Evolutionary conservation across 2,888 invertebrate species (phyloP), one percentile per base, ranked within the genome.

Genomic region (Polyploca ridens): DNA sequence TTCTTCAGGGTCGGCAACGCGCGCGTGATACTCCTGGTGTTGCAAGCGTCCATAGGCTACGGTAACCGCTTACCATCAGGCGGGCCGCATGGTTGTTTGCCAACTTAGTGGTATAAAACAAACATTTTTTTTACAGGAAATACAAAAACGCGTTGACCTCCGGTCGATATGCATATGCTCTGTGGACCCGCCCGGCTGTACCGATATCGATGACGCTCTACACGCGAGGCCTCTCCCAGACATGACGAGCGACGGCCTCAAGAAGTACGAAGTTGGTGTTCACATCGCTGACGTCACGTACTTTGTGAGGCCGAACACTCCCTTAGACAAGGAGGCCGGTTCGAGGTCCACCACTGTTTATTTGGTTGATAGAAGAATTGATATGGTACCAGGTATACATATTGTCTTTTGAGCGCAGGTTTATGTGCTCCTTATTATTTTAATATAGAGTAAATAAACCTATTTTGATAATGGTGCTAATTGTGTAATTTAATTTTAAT

Each of bases 231-330:
- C 95, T 54, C 89, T 99, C 33, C 94, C 95, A 0, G 97, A 97
- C 81, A 96, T 49, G 14, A 83, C 88, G 0, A 27, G 64, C 1
- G 77, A 83, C 58, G 90, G 89, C 0, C 79, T 87, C 2, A 69
- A 69, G n/a, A 81, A 71, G 44, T 92, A 84, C 79, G 88, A 96
- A 88, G 96, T 99, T 63, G 99, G 99, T 16, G 99, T 99, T 0
- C 99, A 99, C 83, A 99, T 99, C 69, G 99, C 99, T 7, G 99
- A 99, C 93, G 99, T 99, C 8, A 98, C 99, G 1, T 98, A 99
- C 92, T 99, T 99, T 82, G 98, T 99, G 67, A 94, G 98, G 58
- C 99, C 99, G 0, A 96, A 97, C 64, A 99, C 97, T 44, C 98
- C 99, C 0, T 86, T 99, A 63, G 99, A 99, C 81, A 95, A 96